Evolutionary conservation across 2,888 invertebrate genomes (phyloP), one percentile per base, ranked within the genome.

Genomic region (Stenurella melanura): DNA sequence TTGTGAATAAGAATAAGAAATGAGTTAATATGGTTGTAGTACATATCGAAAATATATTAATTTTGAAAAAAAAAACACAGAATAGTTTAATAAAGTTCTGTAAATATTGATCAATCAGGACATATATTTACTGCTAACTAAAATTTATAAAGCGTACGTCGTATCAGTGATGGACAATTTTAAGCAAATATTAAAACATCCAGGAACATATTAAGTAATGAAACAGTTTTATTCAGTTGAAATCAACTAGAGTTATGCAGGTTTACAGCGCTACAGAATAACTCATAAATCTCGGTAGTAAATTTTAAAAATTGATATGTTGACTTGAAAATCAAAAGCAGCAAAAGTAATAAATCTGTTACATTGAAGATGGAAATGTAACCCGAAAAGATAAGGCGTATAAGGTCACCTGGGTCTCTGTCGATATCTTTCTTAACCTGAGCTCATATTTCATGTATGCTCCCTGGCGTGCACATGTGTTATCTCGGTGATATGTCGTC

Each of bases 401-500:
- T 74, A 76, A 74, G 81, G 83, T 83, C 83, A 83, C 83, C 83
- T 83, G 82, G 82, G 83, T 81, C 83, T 73, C 81, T 74, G 73
- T 76, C 80, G 79, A 82, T 82, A 81, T 80, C 76, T 81, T 77
- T 76, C 81, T 80, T 72, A 81, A 82, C 85, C 84, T 85, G 84
- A 79, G 77, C 81, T 83, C 84, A 85, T 85, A 85, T 85, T 83
- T 85, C 84, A 85, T 83, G 82, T 79, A 83, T 82, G 78, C 80
- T 80, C 78, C 79, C 76, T 60, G 66, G 79, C 72, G 80, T 73
- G 75, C 82, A 83, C 81, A 84, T 83, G 82, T 82, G 83, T 81
- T 84, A 83, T 83, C 83, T 82, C 81, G 75, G 83, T 83, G 86
- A 85, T 86, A 84, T 85, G 85, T 84, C 80, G 84, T 86, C 86